Percentiles rank a stretch among this genome's conserved stretches.
These are phyloP conservation scores for Calephelis virginiensis DNA, from an alignment of 1,140 invertebrate genomes.

Conservation along the genomic window DNA sequence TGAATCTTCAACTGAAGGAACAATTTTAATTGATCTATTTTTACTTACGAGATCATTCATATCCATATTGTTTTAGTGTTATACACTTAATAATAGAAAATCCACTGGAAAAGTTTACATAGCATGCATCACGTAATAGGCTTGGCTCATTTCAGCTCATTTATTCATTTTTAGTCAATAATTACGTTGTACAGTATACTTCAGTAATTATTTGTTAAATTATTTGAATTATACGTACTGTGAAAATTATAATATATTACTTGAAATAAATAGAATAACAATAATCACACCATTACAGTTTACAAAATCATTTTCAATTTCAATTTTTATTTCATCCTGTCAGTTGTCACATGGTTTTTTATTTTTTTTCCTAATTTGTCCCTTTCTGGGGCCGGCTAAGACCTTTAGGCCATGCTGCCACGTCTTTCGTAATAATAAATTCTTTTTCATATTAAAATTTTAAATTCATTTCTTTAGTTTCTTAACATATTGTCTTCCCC, in stretches of 20 bases:
- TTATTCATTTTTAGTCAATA: not conserved
- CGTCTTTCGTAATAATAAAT: too few species aligned
- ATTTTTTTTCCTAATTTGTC: too few species aligned
- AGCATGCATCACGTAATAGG: not conserved
- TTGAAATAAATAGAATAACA: constrained; percentile 16
- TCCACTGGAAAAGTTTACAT: not conserved
- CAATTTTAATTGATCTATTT: constrained; percentile 68
- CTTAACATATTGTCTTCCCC: too few species aligned
- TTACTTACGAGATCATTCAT: constrained; percentile 50
- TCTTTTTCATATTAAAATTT: too few species aligned
- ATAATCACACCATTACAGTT: constrained; percentile 9
- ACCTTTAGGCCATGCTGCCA: too few species aligned
- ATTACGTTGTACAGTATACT: too few species aligned
- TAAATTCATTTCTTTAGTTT: too few species aligned
- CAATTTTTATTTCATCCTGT: not conserved
- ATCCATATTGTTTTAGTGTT: constrained; percentile 39
- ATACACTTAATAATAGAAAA: not conserved
- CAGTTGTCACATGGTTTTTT: not conserved
- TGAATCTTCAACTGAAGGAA: constrained; percentile 65
- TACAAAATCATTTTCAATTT: not conserved
- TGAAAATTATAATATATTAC: not conserved
- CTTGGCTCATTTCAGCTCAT: too few species aligned
- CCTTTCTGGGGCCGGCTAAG: too few species aligned
- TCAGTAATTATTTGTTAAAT: not conserved
- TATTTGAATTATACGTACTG: not conserved